Evolutionary conservation across 2,888 invertebrate species (phyloP), one percentile per base, ranked within the genome.

Genomic region (Rhyacophila evoluta): DNA sequence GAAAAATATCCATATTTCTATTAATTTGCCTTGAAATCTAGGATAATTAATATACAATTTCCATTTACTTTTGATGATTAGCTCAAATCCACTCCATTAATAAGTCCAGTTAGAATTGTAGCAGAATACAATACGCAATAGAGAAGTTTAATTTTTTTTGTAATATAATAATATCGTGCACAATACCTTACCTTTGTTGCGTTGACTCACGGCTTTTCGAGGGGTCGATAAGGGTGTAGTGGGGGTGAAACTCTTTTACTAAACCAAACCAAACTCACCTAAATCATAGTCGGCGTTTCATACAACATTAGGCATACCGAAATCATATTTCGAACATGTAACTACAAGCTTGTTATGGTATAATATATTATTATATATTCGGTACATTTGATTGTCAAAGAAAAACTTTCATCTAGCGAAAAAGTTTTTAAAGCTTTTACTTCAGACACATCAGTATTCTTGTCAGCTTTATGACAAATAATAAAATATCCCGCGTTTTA

Each of bases 161-260:
- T n/a, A n/a, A n/a, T n/a, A n/a, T n/a, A n/a, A n/a, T 33, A 33
- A 33, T 4, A 33, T 33, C 27, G 10, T 69, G 69, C 28, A 29
- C 69, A 33, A 28, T 19, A 69, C 11, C n/a, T 6, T 19, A 55
- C 55, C 19, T 55, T 69, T 28, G 12, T 29, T 29, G 28, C 15
- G 15, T 33, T 33, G 28, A 28, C 69, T 29, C 12, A 19, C 29
- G 69, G 69, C 69, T 19, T 19, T 25, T 55, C 15, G 28, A 28
- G 69, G 69, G 69, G 69, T 69, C 69, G 69, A 69, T 69, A 69
- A 27, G 69, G 29, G 69, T 28, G 69, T 28, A 33, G 69, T 33
- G 29, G 69, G 69, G 69, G 69, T 33, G 29, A 55, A 55, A 55
- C 55, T 55, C 55, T 55, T 55, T 25, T 19, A 19, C 55, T 19